Conservation (phyloP, 2,113 vertebrate genomes). For the Chinchilla lanigera region DNA sequence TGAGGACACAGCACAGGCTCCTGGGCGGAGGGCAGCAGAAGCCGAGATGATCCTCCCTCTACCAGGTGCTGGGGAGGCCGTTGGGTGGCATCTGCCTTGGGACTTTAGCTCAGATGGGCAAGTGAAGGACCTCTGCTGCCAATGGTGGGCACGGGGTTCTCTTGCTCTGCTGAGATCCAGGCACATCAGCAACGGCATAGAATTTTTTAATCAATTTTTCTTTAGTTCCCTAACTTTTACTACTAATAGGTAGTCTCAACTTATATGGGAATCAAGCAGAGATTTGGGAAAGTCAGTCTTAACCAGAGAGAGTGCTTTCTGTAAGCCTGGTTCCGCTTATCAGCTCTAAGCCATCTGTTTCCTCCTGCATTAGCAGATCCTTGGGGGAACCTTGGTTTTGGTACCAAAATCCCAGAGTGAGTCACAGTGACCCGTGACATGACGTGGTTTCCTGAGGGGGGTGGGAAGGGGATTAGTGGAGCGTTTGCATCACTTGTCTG, state of each 20-base stretch:
- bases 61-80: accelerated
- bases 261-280: neutral
- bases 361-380: neutral
- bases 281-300: neutral
- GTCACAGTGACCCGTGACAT: neutral
- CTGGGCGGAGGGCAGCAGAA: no score
- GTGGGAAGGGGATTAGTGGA: neutral
- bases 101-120: neutral
- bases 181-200: neutral
- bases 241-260: neutral
- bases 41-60: no score
- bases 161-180: neutral
- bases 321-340: neutral
- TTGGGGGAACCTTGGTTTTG: neutral
- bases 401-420: neutral
- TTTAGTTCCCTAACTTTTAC: neutral
- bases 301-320: neutral
- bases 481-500: neutral
- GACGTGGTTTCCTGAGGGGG: accelerated
- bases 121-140: neutral
- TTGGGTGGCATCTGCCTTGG: neutral
- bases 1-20: neutral
- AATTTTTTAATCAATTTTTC: neutral
- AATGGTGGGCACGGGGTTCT: neutral
- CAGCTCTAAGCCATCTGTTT: neutral